Conservation (phyloP, 2,888 invertebrate species). For the Caenorhabditis doughertyi region DNA sequence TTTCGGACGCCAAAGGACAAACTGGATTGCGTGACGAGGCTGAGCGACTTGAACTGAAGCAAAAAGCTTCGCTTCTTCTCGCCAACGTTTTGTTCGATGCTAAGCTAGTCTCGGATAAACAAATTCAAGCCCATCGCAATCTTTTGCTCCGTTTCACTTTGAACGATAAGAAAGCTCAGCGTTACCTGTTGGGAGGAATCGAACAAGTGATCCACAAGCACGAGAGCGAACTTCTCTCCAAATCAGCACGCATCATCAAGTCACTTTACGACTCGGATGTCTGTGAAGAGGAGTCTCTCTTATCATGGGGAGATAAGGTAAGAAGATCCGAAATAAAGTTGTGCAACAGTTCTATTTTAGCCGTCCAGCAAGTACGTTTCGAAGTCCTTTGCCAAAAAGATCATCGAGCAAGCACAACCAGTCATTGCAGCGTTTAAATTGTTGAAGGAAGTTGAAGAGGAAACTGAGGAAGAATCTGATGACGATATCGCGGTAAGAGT, state of each 20-base stretch:
- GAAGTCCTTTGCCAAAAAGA: conserved; percentile 91
- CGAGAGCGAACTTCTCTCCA: conserved; percentile 88
- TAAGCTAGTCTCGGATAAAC: conserved; percentile 84
- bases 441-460: conserved; percentile 95
- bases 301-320: conserved; percentile 97
- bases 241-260: conserved; percentile 93
- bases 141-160: conserved; percentile 84
- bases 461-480: conserved; percentile 88
- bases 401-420: conserved; percentile 93
- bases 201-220: conserved; percentile 88
- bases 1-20: conserved; percentile 43
- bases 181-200: conserved; percentile 94
- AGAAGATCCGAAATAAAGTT: background rate
- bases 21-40: conserved; percentile 90
- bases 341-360: conserved; percentile 81
- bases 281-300: conserved; percentile 93
- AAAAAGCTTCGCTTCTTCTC: conserved; percentile 94
- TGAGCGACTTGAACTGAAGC: conserved; percentile 93
- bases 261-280: conserved; percentile 95
- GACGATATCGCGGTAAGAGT: conserved; percentile 85
- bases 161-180: conserved; percentile 84
- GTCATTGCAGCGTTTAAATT: conserved; percentile 98
- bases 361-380: conserved; percentile 92
- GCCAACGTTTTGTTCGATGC: conserved; percentile 90
- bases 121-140: conserved; percentile 88